These are phyloP conservation scores for Ceryle rudis DNA, from an alignment of 2,797 vertebrate species.

Conservation along the genomic window DNA sequence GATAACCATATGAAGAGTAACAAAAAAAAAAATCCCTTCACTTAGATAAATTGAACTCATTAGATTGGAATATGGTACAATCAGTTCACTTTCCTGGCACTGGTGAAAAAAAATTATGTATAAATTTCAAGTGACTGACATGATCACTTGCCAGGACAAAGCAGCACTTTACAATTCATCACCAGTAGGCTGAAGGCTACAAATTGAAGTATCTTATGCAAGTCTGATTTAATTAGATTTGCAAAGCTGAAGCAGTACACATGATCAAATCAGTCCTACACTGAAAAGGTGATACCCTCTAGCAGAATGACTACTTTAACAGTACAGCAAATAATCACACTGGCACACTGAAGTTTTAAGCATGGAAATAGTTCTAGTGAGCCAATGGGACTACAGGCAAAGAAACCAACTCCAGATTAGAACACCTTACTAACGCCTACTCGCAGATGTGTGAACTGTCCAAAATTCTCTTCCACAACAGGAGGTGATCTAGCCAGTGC, in stretches of 20 bases:
- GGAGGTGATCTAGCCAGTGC: neutral
- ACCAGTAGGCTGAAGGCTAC: neutral
- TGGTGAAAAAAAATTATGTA: neutral
- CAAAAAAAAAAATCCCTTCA: neutral
- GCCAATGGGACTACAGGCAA: neutral
- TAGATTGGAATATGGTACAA: neutral
- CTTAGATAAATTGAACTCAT: neutral
- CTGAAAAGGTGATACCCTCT: neutral
- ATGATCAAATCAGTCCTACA: neutral
- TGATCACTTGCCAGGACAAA: neutral
- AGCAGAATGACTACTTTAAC: neutral
- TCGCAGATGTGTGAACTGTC: neutral
- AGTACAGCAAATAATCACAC: neutral
- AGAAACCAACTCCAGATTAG: neutral
- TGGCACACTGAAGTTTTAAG: neutral
- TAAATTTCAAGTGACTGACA: neutral
- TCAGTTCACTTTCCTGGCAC: neutral
- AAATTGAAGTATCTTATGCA: neutral
- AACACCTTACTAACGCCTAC: neutral
- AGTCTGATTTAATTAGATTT: conserved; percentile 8
- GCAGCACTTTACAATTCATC: neutral
- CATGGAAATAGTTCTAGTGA: neutral
- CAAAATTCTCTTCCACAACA: neutral
- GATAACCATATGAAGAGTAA: neutral
- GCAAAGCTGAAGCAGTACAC: neutral